phyloP scores from a whole-genome alignment of 2,797 vertebrate genomes.

The Amniataba percoides region DNA sequence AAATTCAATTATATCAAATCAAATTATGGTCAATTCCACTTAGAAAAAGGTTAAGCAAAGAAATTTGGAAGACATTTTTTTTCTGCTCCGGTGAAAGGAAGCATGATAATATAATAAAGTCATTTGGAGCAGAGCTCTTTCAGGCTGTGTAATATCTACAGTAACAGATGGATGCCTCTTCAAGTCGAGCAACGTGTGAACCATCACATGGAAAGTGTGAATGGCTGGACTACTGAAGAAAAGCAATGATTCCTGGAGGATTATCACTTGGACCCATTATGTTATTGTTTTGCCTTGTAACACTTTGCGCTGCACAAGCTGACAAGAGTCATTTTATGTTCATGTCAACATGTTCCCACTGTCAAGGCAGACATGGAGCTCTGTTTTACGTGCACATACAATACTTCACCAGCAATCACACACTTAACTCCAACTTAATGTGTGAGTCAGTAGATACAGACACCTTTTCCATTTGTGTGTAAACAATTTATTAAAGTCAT shows the following conservation, averaged over 20 bases:
- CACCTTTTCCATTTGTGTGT: background rate
- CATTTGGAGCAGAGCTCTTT: slow-evolving; percentile 6
- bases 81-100: slow-evolving; percentile 12
- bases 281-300: background rate
- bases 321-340: background rate
- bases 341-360: background rate
- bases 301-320: background rate
- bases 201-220: background rate
- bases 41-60: background rate
- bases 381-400: slow-evolving; percentile 3
- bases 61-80: background rate
- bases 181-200: slow-evolving; percentile 27
- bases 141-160: background rate
- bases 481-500: background rate
- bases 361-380: background rate
- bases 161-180: slow-evolving; percentile 33
- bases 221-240: background rate
- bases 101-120: slow-evolving; percentile 21
- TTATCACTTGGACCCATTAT: background rate
- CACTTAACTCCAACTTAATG: background rate
- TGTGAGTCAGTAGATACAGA: background rate
- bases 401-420: background rate
- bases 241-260: slow-evolving; percentile 1
- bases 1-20: slow-evolving; percentile 11
- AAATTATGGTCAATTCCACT: slow-evolving; percentile 21